A percentile compares a stretch with the other conserved stretches of the same genome.
Conservation (phyloP, 2,797 vertebrate species). For the Phoxinus dragarum region DNA sequence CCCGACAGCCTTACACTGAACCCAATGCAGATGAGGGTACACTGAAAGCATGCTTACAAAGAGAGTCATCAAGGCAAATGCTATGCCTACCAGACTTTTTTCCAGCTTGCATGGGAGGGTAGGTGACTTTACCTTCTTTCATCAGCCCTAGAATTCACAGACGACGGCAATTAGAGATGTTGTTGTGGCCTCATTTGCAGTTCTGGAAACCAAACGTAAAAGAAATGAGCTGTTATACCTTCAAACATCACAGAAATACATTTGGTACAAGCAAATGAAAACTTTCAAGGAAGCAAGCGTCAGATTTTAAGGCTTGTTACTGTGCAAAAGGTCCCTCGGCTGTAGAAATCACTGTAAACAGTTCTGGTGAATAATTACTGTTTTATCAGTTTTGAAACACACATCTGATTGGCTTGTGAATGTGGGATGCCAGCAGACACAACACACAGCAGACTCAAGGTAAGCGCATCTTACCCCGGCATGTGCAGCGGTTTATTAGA, state of each 20-base stretch:
- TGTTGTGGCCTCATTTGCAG: constrained; percentile 7
- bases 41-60: background rate
- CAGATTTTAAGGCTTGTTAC: constrained; percentile 32
- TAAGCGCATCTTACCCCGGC: constrained; percentile 56
- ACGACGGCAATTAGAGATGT: background rate
- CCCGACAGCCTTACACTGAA: background rate
- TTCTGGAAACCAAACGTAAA: constrained; percentile 10
- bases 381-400: constrained; percentile 54
- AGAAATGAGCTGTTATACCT: constrained; percentile 28
- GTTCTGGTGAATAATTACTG: constrained; percentile 49
- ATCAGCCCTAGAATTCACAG: constrained; percentile 2
- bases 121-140: constrained; percentile 6
- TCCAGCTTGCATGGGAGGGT: background rate
- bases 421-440: constrained; percentile 50
- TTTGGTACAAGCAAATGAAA: background rate
- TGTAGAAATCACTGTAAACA: constrained; percentile 50
- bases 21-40: background rate
- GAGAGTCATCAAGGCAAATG: background rate
- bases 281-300: constrained; percentile 9
- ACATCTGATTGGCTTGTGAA: constrained; percentile 32
- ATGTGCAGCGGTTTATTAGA: constrained; percentile 53
- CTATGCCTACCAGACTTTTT: constrained; percentile 18
- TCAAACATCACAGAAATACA: constrained; percentile 24
- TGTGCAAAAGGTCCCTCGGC: constrained; percentile 31
- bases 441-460: constrained; percentile 59